A percentile compares a stretch with the other conserved stretches of the same genome.
Conservation (phyloP, 2,888 invertebrate species). For the Perizoma affinitatum region DNA sequence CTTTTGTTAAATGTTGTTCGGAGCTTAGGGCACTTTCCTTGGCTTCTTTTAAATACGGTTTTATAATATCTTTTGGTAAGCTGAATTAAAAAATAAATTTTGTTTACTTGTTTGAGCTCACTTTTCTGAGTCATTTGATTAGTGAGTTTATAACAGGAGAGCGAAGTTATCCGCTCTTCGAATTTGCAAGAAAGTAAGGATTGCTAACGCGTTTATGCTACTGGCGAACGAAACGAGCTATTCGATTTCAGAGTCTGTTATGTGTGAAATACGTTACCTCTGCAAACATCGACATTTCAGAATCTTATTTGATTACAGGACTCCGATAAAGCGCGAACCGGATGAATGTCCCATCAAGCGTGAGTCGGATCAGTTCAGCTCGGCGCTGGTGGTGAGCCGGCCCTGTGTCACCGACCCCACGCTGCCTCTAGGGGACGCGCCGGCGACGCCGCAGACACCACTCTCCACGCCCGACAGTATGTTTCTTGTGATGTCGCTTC, state of each 20-base stretch:
- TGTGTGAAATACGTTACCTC: too few species aligned
- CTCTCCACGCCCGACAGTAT: constrained; percentile 65
- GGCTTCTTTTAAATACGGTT: constrained; percentile 1
- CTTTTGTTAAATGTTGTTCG: background rate
- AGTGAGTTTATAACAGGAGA: too few species aligned
- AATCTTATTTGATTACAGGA: constrained; percentile 47
- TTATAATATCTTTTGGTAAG: background rate
- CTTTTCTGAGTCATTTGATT: too few species aligned
- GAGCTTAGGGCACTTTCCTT: background rate
- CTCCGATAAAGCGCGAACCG: constrained; percentile 75
- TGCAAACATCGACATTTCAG: too few species aligned
- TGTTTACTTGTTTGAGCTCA: too few species aligned
- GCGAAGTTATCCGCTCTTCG: too few species aligned
- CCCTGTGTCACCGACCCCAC: constrained; percentile 78
- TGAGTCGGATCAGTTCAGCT: constrained; percentile 31
- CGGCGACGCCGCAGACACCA: constrained; percentile 28
- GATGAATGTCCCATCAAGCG: constrained; percentile 31
- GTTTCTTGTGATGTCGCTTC: constrained; percentile 21
- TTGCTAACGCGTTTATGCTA: too few species aligned
- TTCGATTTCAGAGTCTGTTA: too few species aligned
- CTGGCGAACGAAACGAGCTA: too few species aligned
- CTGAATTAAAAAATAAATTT: too few species aligned
- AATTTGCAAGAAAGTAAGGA: too few species aligned
- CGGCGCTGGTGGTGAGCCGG: constrained; percentile 54
- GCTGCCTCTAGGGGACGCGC: constrained; percentile 55